A percentile compares a stretch with the other conserved stretches of the same genome.
phyloP scores from a whole-genome alignment of 2,888 invertebrate species.

The Melanostoma scalare region DNA sequence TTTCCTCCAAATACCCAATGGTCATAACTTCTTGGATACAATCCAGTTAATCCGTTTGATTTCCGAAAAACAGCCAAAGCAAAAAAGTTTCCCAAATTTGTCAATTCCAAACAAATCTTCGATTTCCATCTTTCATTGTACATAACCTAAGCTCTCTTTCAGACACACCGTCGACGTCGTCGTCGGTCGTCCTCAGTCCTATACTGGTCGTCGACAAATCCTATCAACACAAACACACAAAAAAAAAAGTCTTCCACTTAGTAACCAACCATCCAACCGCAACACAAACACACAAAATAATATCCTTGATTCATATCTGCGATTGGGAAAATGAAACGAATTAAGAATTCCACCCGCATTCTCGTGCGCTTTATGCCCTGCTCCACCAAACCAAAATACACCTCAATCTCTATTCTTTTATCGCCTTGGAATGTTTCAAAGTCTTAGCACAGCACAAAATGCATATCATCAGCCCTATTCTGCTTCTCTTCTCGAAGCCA shows the following conservation, averaged over 20 bases:
- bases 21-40: constrained; percentile 11
- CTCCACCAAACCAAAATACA: background rate
- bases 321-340: constrained; percentile 45
- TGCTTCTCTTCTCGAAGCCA: constrained; percentile 48
- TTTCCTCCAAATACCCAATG: background rate
- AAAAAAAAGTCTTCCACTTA: constrained; percentile 53
- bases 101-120: constrained; percentile 56
- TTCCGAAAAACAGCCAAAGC: constrained; percentile 9
- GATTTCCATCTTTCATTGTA: constrained; percentile 53
- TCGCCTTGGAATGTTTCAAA: constrained; percentile 58
- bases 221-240: constrained; percentile 20
- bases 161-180: constrained; percentile 28
- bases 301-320: constrained; percentile 69
- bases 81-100: constrained; percentile 44
- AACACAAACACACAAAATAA: constrained; percentile 20
- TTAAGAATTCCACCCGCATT: constrained; percentile 72
- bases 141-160: constrained; percentile 13
- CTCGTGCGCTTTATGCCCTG: constrained; percentile 24
- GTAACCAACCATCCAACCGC: constrained; percentile 30
- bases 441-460: constrained; percentile 69
- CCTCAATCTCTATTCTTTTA: constrained; percentile 37
- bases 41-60: constrained; percentile 29
- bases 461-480: constrained; percentile 55
- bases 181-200: background rate
- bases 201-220: constrained; percentile 24